phyloP scores from a whole-genome alignment of 1,140 invertebrate species.

The Temnothorax longispinosus region DNA sequence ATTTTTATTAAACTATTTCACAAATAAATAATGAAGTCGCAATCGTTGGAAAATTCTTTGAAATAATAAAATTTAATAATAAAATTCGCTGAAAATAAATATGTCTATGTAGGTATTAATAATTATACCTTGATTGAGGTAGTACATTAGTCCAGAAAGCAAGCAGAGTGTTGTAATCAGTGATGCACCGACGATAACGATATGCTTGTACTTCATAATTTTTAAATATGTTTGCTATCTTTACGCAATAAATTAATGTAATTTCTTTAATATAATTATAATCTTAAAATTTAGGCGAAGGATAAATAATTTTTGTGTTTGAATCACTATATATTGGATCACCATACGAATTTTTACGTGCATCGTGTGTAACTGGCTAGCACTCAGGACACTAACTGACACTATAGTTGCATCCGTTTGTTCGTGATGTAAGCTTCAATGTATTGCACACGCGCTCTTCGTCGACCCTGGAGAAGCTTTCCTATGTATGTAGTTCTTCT shows the following conservation, averaged over 20 bases:
- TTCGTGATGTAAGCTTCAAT: slow-evolving; percentile 66
- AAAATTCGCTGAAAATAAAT: neutral
- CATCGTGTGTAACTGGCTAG: slow-evolving; percentile 61
- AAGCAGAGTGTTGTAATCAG: slow-evolving; percentile 73
- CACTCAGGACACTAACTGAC: slow-evolving; percentile 73
- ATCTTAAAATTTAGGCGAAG: neutral
- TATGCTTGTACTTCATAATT: slow-evolving; percentile 79
- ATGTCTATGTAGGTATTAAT: neutral
- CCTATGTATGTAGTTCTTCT: slow-evolving; percentile 8
- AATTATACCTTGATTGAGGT: slow-evolving; percentile 82
- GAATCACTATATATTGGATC: neutral
- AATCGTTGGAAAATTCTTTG: neutral
- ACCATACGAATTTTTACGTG: slow-evolving; percentile 21
- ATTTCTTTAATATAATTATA: neutral
- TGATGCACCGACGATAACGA: slow-evolving; percentile 72
- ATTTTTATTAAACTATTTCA: neutral
- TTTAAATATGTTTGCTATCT: slow-evolving; percentile 3
- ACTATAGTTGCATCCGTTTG: slow-evolving; percentile 77
- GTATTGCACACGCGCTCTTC: slow-evolving; percentile 80
- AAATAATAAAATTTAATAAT: neutral
- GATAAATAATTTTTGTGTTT: neutral
- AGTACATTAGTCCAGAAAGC: slow-evolving; percentile 80
- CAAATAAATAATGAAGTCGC: neutral
- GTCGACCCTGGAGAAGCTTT: slow-evolving; percentile 46
- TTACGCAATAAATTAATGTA: neutral